phyloP scores from a whole-genome alignment of 2,888 invertebrate genomes.

The Slavum lentiscoides region DNA sequence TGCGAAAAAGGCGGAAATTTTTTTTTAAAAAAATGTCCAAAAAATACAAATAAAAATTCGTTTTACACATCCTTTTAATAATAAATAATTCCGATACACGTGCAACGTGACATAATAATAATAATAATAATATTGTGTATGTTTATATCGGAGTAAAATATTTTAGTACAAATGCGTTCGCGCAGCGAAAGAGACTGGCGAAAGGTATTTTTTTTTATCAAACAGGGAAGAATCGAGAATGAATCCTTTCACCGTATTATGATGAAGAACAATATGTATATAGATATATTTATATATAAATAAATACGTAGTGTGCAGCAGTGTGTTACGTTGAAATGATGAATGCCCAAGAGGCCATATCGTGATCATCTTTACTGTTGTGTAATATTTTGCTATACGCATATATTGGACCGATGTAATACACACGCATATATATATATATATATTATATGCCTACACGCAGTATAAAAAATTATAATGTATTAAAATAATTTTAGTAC shows the following conservation, averaged over 20 bases:
- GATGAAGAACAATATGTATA: slow-evolving; percentile 10
- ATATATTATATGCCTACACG: background rate
- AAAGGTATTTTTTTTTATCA: slow-evolving; percentile 38
- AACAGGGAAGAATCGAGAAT: slow-evolving; percentile 32
- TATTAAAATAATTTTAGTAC: background rate
- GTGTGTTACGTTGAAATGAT: slow-evolving; percentile 20
- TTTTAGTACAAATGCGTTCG: background rate
- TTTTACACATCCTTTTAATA: too few relatives aligned
- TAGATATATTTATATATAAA: background rate
- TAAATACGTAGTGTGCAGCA: background rate
- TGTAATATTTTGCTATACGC: slow-evolving; percentile 16
- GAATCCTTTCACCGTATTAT: slow-evolving; percentile 41
- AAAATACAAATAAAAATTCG: too few relatives aligned
- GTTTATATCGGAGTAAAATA: background rate
- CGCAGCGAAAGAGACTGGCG: slow-evolving; percentile 40
- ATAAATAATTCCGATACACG: too few relatives aligned
- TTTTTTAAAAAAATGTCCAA: too few relatives aligned
- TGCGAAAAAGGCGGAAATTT: too few relatives aligned
- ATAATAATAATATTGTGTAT: background rate
- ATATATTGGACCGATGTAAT: slow-evolving; percentile 28
- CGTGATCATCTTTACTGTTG: slow-evolving; percentile 44
- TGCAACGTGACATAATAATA: too few relatives aligned
- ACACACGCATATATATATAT: background rate
- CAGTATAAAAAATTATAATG: slow-evolving; percentile 3
- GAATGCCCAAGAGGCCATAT: slow-evolving; percentile 34